Evolutionary conservation across 92 coral and sea anemone species (phyloP), one percentile per base, ranked within the genome.

Genomic region (Porites evermanni): DNA sequence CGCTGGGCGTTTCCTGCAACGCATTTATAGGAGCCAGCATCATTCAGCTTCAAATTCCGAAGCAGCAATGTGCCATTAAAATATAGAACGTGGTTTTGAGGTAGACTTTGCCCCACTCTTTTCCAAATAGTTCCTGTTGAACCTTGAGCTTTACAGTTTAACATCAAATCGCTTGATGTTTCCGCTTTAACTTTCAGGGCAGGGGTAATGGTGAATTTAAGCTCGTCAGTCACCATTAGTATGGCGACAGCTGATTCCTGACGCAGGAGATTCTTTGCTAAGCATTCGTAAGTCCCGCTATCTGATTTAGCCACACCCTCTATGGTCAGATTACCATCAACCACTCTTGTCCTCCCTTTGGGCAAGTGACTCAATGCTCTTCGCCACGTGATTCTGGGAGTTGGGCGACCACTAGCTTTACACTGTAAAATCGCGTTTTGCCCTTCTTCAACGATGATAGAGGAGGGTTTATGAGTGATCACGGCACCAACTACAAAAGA

Each of bases 11-110:
- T 71, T 81, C 61, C 66, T 56, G 81, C 90, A 20, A 60, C 89
- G 79, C 90, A 92, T 67, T 75, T 79, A 74, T 93, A 92, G 8
- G 51, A 10, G 12, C 92, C 92, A 21, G 64, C 44, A 63, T 89
- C 81, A 18, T 52, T 52, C 6, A 29, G 0, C 12, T 24, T 8
- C 9, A 84, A 12, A 8, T 8, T 82, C 10, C 60, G 20, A 1
- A 88, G 85, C 2, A 88, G 50, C 13, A 88, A 75, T 11, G 91
- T 83, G 74, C 91, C 91, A 59, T 88, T 89, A n/a, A 80, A 16
- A 29, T 83, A 84, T 18, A 89, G 64, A 0, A 75, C 61, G 32
- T 53, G 53, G 61, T 61, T 75, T 8, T 6, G 82, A 16, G 88
- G 63, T 3, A 89, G 76, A 2, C 7, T 29, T 23, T 83, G 64